These are phyloP conservation scores for Coecobrya sp. DNA, from an alignment of 2,888 invertebrate genomes.

Conservation along the genomic window DNA sequence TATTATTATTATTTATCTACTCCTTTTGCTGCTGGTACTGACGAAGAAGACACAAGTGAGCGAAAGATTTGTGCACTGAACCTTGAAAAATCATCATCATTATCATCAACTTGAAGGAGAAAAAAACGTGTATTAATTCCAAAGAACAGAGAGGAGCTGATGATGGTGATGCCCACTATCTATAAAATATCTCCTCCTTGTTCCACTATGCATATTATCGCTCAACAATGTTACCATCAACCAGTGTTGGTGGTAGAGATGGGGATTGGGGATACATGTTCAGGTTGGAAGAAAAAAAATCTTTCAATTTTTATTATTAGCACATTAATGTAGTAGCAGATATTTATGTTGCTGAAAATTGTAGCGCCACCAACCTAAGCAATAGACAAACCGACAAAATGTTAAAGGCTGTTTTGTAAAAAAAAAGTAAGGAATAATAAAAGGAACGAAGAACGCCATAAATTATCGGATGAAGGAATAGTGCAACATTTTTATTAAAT, in stretches of 20 bases:
- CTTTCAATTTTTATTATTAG: conserved; percentile 26
- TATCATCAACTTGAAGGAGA: conserved; percentile 1
- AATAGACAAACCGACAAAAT: conserved; percentile 28
- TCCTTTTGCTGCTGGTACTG: not conserved
- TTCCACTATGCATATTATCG: not conserved
- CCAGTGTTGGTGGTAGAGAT: not conserved
- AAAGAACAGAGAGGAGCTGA: conserved; percentile 9
- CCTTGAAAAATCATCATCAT: conserved; percentile 58
- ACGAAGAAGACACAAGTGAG: not conserved
- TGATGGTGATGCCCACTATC: conserved; percentile 20
- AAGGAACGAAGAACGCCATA: not conserved
- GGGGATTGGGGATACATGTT: not conserved
- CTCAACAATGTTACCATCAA: not conserved
- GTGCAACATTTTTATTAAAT: conserved; percentile 55
- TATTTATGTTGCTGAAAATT: conserved; percentile 70
- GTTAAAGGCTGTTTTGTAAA: conserved; percentile 59
- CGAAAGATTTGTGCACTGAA: conserved; percentile 79
- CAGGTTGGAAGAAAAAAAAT: conserved; percentile 17
- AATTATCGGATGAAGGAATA: conserved; percentile 14
- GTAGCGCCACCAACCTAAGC: not conserved
- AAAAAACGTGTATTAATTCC: conserved; percentile 40
- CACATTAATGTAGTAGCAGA: conserved; percentile 4
- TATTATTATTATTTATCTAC: conserved; percentile 52
- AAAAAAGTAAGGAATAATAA: not conserved
- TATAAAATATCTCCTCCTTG: conserved; percentile 30